phyloP scores from a whole-genome alignment of 2,113 vertebrate genomes.

The Geococcyx californianus region DNA sequence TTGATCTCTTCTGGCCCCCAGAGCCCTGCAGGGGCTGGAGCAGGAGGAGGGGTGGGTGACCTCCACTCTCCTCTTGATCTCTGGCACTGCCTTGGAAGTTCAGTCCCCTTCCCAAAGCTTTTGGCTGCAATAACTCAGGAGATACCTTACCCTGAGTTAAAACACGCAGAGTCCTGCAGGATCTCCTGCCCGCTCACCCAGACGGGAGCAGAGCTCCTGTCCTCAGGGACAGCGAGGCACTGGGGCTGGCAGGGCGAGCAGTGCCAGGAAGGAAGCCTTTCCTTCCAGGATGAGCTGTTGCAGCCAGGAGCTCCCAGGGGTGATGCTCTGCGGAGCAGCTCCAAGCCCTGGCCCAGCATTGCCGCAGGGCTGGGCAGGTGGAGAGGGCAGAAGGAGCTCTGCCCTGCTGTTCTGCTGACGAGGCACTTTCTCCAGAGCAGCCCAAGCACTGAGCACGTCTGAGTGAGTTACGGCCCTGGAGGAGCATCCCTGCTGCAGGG shows the following conservation, averaged over 20 bases:
- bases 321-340: neutral
- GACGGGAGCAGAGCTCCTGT: neutral
- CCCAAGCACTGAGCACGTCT: neutral
- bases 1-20: neutral
- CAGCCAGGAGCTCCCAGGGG: neutral
- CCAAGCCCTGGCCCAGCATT: neutral
- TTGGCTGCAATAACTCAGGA: neutral
- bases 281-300: neutral
- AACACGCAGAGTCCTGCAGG: neutral
- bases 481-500: neutral
- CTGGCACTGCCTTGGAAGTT: neutral
- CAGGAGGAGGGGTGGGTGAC: neutral
- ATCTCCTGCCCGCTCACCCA: neutral
- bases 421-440: neutral
- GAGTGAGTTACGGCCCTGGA: neutral
- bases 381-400: slow-evolving; percentile 19
- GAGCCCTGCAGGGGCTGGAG: neutral
- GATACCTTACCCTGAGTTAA: neutral
- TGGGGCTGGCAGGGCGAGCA: accelerated
- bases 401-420: neutral
- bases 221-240: neutral
- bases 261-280: neutral
- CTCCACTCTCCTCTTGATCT: neutral
- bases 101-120: neutral
- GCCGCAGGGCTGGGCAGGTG: neutral